Percentiles rank a stretch among this genome's conserved stretches.
Evolutionary conservation across 2,888 invertebrate species (phyloP).

Genomic region (Ophion ellenae): DNA sequence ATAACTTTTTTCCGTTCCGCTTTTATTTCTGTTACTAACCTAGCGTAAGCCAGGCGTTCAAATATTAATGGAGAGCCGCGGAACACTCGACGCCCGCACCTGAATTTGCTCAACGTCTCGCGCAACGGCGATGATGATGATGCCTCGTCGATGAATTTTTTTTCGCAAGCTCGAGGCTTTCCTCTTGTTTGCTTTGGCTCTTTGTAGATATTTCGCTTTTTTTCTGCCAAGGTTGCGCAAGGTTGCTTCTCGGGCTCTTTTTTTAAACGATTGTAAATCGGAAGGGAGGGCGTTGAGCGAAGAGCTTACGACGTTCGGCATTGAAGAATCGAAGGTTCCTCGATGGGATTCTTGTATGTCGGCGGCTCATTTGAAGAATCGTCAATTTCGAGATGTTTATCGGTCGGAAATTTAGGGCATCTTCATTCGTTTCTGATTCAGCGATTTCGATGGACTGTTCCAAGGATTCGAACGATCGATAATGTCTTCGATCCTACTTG

Average conservation of each 20-base stretch:
- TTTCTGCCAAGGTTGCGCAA: conserved; percentile 45
- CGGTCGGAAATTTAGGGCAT: too few relatives aligned
- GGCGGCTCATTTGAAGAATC: too few relatives aligned
- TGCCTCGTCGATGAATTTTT: conserved; percentile 44
- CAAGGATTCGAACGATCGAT: too few relatives aligned
- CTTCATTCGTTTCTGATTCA: too few relatives aligned
- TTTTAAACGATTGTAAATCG: not conserved
- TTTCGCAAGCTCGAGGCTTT: conserved; percentile 36
- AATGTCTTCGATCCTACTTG: too few relatives aligned
- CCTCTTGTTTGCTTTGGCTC: conserved; percentile 32
- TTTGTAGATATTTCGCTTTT: conserved; percentile 21
- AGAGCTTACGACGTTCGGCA: not conserved
- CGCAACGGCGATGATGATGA: not conserved
- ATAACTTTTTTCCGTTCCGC: conserved; percentile 73
- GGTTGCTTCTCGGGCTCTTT: conserved; percentile 12
- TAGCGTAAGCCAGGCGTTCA: conserved; percentile 83
- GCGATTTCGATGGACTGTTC: too few relatives aligned
- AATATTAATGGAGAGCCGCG: conserved; percentile 79
- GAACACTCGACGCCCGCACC: conserved; percentile 73
- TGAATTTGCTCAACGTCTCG: conserved; percentile 78
- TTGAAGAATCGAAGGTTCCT: too few relatives aligned
- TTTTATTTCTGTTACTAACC: conserved; percentile 80
- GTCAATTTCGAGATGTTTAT: too few relatives aligned
- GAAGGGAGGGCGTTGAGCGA: not conserved
- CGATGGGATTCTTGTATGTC: too few relatives aligned